Conservation (phyloP, 2,888 invertebrate species). For the Ferrisia virgata region DNA sequence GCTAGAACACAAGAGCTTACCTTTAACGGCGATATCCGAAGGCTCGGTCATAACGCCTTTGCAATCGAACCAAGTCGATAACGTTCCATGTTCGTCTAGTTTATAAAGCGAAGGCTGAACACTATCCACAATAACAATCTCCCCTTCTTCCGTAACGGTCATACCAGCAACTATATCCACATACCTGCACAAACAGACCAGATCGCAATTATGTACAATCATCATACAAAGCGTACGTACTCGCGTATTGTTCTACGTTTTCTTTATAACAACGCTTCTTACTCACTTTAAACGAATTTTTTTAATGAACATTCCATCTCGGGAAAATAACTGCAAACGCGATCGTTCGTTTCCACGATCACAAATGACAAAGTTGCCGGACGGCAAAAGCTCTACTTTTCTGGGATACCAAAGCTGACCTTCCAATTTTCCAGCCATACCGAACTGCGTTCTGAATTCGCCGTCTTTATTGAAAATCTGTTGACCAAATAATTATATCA, state of each 20-base stretch:
- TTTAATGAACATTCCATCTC: constrained; percentile 90
- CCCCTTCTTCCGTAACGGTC: constrained; percentile 86
- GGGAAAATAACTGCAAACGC: constrained; percentile 95
- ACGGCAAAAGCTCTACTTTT: constrained; percentile 88
- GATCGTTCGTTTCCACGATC: constrained; percentile 95
- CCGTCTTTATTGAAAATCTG: constrained; percentile 93
- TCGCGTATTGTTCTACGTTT: neutral
- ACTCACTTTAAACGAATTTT: constrained; percentile 75
- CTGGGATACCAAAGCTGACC: constrained; percentile 96
- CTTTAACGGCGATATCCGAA: constrained; percentile 92
- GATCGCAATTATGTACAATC: too few species aligned
- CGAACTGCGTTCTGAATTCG: constrained; percentile 89
- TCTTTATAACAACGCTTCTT: too few species aligned
- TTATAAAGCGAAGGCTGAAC: constrained; percentile 96
- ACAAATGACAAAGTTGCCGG: constrained; percentile 92
- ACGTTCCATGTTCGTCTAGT: constrained; percentile 75
- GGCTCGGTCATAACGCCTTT: constrained; percentile 97
- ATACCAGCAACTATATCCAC: constrained; percentile 91
- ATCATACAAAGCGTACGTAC: too few species aligned
- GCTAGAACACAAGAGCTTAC: constrained; percentile 57
- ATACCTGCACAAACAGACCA: constrained; percentile 61
- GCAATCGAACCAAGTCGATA: constrained; percentile 95
- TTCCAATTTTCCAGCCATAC: constrained; percentile 90
- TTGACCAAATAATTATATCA: constrained; percentile 48
- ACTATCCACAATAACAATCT: constrained; percentile 95